phyloP scores from a whole-genome alignment of 2,888 invertebrate genomes.

The Physocephala rufipes region DNA sequence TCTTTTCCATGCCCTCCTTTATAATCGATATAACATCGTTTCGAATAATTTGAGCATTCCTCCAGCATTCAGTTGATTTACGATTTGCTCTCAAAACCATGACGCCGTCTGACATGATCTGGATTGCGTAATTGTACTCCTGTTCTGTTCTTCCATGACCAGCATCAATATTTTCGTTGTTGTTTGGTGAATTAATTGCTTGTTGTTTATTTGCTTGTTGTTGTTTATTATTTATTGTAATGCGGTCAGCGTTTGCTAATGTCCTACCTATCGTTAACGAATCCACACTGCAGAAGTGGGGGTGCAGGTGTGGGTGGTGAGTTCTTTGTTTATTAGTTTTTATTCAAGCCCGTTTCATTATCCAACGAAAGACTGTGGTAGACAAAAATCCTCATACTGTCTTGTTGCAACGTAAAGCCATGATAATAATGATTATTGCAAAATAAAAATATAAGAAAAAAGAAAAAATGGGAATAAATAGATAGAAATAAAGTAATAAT shows the following conservation, averaged over 20 bases:
- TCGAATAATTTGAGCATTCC: constrained; percentile 78
- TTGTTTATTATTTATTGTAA: no score
- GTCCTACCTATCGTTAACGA: constrained; percentile 36
- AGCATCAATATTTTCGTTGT: constrained; percentile 49
- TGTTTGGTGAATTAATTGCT: constrained; percentile 39
- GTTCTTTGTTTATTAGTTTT: constrained; percentile 55
- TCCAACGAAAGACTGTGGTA: constrained; percentile 64
- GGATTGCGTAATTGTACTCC: constrained; percentile 60
- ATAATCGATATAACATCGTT: constrained; percentile 87
- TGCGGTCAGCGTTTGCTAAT: constrained; percentile 33
- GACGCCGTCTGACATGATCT: constrained; percentile 48
- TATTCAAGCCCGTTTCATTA: constrained; percentile 63
- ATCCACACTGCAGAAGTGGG: constrained; percentile 13
- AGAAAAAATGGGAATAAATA: no score
- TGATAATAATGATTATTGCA: constrained; percentile 40
- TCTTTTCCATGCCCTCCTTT: constrained; percentile 91
- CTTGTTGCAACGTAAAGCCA: constrained; percentile 28
- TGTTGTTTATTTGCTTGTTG: no score
- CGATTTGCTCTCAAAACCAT: constrained; percentile 55
- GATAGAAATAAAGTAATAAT: constrained; percentile 42
- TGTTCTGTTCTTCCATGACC: no score
- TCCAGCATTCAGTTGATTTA: constrained; percentile 68
- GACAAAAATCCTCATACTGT: constrained; percentile 63
- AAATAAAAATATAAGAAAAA: constrained; percentile 18
- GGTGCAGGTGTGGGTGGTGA: no score